Evolutionary conservation across 2,113 vertebrate species (phyloP), one percentile per base, ranked within the genome.

Genomic region (Herpailurus yagouaroundi): DNA sequence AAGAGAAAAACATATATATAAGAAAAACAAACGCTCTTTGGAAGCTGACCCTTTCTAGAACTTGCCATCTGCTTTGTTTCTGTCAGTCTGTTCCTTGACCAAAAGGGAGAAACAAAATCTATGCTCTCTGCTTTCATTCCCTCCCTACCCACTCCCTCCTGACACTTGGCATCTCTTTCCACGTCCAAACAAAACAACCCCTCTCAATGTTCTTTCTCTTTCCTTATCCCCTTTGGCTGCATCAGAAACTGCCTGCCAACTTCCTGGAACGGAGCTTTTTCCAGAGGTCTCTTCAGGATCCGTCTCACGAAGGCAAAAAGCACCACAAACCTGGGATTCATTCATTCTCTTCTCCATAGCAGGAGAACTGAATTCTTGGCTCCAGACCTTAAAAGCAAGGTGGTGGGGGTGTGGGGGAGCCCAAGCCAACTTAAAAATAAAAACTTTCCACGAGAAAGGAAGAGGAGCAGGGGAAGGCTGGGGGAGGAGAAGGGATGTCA

Each of bases 361-460:
- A 63, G 90, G 57, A 89, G 38, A 88, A n/a, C 81, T n/a, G 3
- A 87, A 85, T 91, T 94, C 45, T 76, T 95, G 82, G 71, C 83
- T 76, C 90, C 76, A n/a, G 19, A 77, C 57, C 27, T 89, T 85
- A 73, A 13, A 92, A 85, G 82, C 36, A 33, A 94, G n/a, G 23
- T 31, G 60, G 91, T 7, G 9, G 3, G 4, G 23, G 8, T 15
- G 45, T 25, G 4, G 16, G 55, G 63, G 8, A 76, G 71, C 50
- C 74, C 77, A 85, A 57, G 69, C 55, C 88, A 83, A 76, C 55
- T 89, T 85, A 97, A 97, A 96, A 97, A 93, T 74, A 91, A 95
- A 94, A 88, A 68, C 55, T 88, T 87, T 60, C 86, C 45, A 68
- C 2, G 5, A 93, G 55, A 95, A 91, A 80, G 55, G 50, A 73